These are phyloP conservation scores for Rhyacophila evoluta DNA, from an alignment of 2,888 invertebrate genomes.

Conservation along the genomic window DNA sequence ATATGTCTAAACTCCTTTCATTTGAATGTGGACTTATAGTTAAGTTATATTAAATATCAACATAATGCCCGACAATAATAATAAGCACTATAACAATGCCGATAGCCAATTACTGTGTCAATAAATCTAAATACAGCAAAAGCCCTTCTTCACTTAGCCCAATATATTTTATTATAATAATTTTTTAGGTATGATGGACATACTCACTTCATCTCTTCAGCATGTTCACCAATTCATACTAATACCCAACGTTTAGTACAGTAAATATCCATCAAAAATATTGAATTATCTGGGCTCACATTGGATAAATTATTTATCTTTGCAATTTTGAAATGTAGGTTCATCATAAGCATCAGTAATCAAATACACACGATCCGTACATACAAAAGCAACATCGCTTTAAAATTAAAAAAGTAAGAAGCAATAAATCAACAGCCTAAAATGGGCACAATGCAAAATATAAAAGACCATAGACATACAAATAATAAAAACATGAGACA, in stretches of 20 bases:
- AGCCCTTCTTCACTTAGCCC: neutral
- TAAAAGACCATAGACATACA: conserved; percentile 15
- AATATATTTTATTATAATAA: too few species aligned
- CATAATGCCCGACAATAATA: neutral
- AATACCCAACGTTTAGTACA: too few species aligned
- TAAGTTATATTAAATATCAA: neutral
- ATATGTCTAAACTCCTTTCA: neutral
- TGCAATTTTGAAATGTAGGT: neutral
- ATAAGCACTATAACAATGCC: conserved; percentile 37
- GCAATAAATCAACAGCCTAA: conserved; percentile 39
- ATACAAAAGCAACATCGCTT: conserved; percentile 51
- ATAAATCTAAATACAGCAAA: neutral
- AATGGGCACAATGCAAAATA: conserved; percentile 40
- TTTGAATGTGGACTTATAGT: neutral
- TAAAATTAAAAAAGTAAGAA: conserved; percentile 37
- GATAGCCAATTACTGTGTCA: conserved; percentile 32
- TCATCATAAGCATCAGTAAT: conserved; percentile 8
- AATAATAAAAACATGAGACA: conserved; percentile 27
- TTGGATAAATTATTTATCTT: too few species aligned
- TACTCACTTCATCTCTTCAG: too few species aligned
- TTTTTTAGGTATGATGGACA: too few species aligned
- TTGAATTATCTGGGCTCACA: too few species aligned
- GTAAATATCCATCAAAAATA: too few species aligned
- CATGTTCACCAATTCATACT: too few species aligned
- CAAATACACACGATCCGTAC: conserved; percentile 40